Base-by-base conservation (phyloP, 1,140 invertebrate genomes). In the Araneus ventricosus region DNA sequence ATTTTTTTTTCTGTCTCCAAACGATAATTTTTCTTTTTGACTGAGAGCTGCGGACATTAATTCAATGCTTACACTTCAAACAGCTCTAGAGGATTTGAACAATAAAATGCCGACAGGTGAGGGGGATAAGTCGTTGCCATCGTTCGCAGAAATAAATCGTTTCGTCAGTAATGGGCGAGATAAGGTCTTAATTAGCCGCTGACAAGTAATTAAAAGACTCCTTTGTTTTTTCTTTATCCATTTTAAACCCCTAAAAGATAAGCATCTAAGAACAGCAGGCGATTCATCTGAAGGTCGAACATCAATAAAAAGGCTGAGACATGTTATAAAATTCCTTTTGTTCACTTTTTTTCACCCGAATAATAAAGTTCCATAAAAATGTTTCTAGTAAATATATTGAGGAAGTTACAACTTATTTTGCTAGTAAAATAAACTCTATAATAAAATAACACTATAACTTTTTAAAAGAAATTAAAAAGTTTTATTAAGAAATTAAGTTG, bases 161-260 rank as follows among this genome's bases (percentile, higher is more conserved):
- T 70, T 39, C 24, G 7, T 63, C 61, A 2, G 8, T 59, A 63
- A 63, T 34, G 17, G 37, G 27, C 3, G 41, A 39, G 86, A 88
- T 88, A 88, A 88, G 24, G 86, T 88, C 86, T 88, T 88, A 88
- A 88, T 88, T 88, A 88, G 61, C 61, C 61, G 86, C 59, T 88
- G 86, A 88, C 59, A 88, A 88, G 59, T 70, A 88, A 88, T 88
- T 88, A 88, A 88, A 88, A 45, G 27, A 22, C 8, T 67, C 30
- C 52, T 70, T 30, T 41, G 39, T 45, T 70, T 70, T 17, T 37
- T 41, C 17, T 45, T 34, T 52, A 27, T 39, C 27, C 41, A 52
- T 45, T 45, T 41, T 45, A 45, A 84, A 84, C 27, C 80, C 41
- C 10, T 39, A 84, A 4, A 52, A 45, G 37, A 41, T 41, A 84